phyloP scores from a whole-genome alignment of 1,140 invertebrate genomes.

The Thalassaphorura encarpata region DNA sequence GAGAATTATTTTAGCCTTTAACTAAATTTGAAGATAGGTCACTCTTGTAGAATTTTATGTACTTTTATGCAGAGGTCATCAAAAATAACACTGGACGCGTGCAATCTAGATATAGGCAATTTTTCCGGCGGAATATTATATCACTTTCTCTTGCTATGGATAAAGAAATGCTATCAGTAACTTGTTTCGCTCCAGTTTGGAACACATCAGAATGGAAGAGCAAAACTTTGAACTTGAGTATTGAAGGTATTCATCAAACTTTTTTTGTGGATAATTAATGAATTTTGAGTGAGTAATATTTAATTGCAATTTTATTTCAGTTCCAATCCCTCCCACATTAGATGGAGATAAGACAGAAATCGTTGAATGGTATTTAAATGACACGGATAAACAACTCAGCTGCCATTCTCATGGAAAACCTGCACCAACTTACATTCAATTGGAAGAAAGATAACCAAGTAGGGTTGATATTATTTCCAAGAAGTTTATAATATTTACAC shows the following conservation, averaged over 20 bases:
- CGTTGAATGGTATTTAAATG: constrained; percentile 17
- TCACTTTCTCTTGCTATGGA: constrained; percentile 1
- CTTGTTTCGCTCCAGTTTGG: constrained; percentile 23
- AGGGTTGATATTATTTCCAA: neutral
- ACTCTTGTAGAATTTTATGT: neutral
- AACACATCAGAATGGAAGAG: constrained; percentile 23
- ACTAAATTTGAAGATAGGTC: neutral
- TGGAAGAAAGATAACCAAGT: constrained; percentile 20
- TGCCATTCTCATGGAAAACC: constrained; percentile 11
- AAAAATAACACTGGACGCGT: neutral
- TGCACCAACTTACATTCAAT: neutral
- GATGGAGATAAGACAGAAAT: neutral
- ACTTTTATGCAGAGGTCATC: neutral
- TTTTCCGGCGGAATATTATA: neutral
- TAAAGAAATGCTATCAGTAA: neutral
- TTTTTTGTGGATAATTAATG: neutral
- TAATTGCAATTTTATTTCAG: neutral
- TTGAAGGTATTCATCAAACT: neutral
- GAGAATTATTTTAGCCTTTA: neutral
- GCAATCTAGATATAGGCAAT: neutral
- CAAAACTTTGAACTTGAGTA: neutral
- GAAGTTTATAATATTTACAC: neutral
- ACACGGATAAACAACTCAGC: constrained; percentile 4
- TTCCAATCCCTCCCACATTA: neutral
- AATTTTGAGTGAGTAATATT: neutral